Evolutionary conservation across 2,797 vertebrate species (phyloP).

Genomic region (Austrolebias charrua): DNA sequence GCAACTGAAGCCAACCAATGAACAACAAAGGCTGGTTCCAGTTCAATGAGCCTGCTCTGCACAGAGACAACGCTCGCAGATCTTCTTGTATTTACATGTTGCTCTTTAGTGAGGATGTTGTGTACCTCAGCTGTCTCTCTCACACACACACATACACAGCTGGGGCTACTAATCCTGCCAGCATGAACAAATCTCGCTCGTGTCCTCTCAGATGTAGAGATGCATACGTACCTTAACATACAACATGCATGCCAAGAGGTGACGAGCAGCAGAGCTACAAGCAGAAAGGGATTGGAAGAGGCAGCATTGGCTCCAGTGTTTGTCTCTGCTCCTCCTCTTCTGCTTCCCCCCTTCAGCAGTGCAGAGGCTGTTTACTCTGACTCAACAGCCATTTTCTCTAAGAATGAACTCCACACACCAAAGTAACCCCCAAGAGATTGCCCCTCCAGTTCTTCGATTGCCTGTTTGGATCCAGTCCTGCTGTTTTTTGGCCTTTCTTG

Average conservation of each 20-base stretch:
- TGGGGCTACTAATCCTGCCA: constrained; percentile 65
- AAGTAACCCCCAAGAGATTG: constrained; percentile 50
- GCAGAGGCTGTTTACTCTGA: constrained; percentile 72
- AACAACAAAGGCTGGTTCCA: constrained; percentile 59
- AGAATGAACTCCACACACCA: constrained; percentile 45
- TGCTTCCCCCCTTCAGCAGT: constrained; percentile 66
- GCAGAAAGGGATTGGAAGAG: constrained; percentile 64
- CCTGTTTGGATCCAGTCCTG: constrained; percentile 46
- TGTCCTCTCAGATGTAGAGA: constrained; percentile 61
- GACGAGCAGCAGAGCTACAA: constrained; percentile 55
- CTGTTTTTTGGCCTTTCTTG: constrained; percentile 66
- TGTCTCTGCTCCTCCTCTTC: constrained; percentile 61
- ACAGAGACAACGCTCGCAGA: constrained; percentile 48
- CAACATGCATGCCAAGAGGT: constrained; percentile 60
- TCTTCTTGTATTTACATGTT: constrained; percentile 22
- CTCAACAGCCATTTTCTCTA: constrained; percentile 64
- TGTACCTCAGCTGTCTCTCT: constrained; percentile 37
- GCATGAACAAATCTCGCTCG: constrained; percentile 53
- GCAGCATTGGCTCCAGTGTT: constrained; percentile 59
- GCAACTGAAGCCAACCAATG: constrained; percentile 71
- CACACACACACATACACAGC: constrained; percentile 32
- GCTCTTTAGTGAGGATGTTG: constrained; percentile 48
- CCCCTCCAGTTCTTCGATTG: constrained; percentile 46
- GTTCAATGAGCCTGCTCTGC: constrained; percentile 53
- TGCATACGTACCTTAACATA: constrained; percentile 66